Base-by-base conservation (phyloP, 2,888 invertebrate species). In the Drymonia ruficornis region DNA sequence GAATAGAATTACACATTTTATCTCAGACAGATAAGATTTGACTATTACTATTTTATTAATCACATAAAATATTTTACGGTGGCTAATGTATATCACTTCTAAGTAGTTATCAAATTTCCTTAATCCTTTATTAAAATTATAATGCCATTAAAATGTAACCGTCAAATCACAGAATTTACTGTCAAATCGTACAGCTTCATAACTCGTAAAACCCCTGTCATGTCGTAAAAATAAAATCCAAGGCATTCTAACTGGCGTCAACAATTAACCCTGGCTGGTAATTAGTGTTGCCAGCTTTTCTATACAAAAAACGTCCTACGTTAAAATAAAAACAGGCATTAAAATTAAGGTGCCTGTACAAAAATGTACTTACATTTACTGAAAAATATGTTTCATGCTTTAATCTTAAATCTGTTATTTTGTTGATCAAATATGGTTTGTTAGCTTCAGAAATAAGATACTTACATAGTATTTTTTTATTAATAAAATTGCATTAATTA, bases 181-280 rank as follows among this genome's bases (percentile, higher is more conserved):
- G 67, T 70, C 69, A 74, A 84, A 83, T 83, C 80, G 76, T 72
- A 72, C 73, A 79, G 72, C 66, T 70, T 81, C 76, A 78, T 80
- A 82, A 81, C 82, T 84, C 84, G 78, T 84, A 81, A 87, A 85
- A 84, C 76, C 77, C 67, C 67, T 74, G 76, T 73, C 69, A 69
- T 66, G 74, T 82, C 84, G 82, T 88, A 87, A 89, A 88, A 85
- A 86, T 83, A 78, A 86, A 87, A 83, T 79, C 79, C 74, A 78
- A 73, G 78, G 73, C 75, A 81, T 79, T 82, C 77, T 73, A 78
- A 80, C 80, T 80, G 73, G 72, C 88, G 86, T 87, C 84, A 86
- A 89, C 90, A 87, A 88, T 91, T 91, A 91, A 89, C 89, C 87
- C 80, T 67, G 66, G 74, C 76, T n/a, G 2, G 8, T 45, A 45